Conservation (phyloP, 2,113 vertebrate genomes). For the Pitta sordida region DNA sequence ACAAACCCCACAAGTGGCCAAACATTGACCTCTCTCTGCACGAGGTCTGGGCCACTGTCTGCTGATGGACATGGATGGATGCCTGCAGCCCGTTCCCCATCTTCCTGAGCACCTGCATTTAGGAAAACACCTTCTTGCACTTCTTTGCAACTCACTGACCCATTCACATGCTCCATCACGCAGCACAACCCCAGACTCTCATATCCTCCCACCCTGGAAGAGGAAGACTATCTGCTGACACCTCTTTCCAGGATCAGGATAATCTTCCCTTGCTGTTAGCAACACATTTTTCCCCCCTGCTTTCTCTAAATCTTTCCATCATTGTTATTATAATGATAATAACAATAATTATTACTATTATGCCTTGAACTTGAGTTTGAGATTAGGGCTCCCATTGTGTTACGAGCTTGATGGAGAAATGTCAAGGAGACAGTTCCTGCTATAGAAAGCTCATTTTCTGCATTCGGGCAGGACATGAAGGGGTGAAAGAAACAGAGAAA, state of each 20-base stretch:
- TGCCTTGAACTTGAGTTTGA: background rate
- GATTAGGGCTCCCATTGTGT: slow-evolving; percentile 34
- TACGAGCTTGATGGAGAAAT: background rate
- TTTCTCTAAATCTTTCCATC: slow-evolving; percentile 54
- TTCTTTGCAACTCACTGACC: background rate
- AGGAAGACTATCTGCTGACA: background rate
- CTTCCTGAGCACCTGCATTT: background rate
- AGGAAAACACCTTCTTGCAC: background rate
- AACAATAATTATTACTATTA: slow-evolving; percentile 42
- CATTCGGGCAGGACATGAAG: slow-evolving; percentile 1
- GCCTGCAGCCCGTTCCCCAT: background rate
- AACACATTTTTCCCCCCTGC: background rate
- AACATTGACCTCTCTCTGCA: background rate
- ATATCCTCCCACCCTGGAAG: background rate
- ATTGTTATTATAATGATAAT: slow-evolving; percentile 46
- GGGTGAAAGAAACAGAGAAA: background rate
- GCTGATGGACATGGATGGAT: background rate
- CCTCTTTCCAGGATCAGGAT: slow-evolving; percentile 52
- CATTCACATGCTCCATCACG: background rate
- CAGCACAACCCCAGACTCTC: background rate
- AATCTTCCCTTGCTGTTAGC: slow-evolving; percentile 42
- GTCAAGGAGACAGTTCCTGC: background rate
- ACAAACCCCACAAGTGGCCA: background rate
- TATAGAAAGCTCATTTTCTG: background rate
- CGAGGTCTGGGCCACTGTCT: background rate